Base-by-base conservation (phyloP, 2,113 vertebrate species). In the Clinocottus analis region DNA sequence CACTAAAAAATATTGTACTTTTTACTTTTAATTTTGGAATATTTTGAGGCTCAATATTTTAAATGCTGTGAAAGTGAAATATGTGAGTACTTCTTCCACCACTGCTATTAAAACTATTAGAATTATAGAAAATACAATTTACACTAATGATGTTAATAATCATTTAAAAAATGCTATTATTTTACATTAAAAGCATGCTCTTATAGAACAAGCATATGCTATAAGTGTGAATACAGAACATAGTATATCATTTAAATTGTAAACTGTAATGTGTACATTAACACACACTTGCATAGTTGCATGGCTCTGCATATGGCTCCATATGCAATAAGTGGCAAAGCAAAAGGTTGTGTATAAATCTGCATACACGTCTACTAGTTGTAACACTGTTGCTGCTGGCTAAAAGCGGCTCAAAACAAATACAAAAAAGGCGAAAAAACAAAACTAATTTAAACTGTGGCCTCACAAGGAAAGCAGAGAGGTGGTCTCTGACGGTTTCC, bases 391-490 rank as follows among this genome's bases (percentile, higher is more conserved):
- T 47, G 16, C 16, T 55, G 21, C 47, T 64, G 33, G 29, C 1
- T 1, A 33, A 53, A 4, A 31, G 12, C 13, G 2, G 5, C 78
- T 69, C 56, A 41, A 41, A 9, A 21, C 3, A 41, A 17, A 1
- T 27, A 23, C 29, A 47, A 43, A 47, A 43, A 37, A 37, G 4
- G 13, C 1, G n/a, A n/a, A n/a, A 71, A 19, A 37, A 33, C 7
- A 63, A 51, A 62, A 45, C 6, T 1, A 51, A 61, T 35, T 37
- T 67, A n/a, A 7, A 21, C 0, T 37, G 31, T 61, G 39, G 10
- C 75, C 96, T 95, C 85, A 99, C 98, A 89, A 99, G 93, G 83
- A 99, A 99, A 51, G 97, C 96, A 61, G 94, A 95, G 7, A 99
- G 93, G 79, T 99, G 97, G 75, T 99, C 97, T 87, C 97, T 92